Conservation (phyloP, 2,113 vertebrate genomes). For the Gnathonemus longibarbis region DNA sequence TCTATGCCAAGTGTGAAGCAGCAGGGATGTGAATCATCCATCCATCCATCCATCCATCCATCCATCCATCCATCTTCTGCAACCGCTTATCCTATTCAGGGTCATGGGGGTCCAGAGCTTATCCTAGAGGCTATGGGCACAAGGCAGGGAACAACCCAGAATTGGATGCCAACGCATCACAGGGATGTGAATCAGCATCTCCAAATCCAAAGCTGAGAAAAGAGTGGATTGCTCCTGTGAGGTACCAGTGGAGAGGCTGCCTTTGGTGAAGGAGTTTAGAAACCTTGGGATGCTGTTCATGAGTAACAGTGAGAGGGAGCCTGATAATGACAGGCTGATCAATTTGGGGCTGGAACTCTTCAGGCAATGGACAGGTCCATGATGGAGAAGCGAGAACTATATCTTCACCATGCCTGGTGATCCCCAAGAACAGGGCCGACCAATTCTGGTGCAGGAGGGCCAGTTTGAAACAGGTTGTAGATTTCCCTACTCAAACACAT, state of each 20-base stretch:
- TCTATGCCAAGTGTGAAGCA: not conserved
- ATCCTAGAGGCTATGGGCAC: no score
- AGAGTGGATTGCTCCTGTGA: no score
- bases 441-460: not conserved
- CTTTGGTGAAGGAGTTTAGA: no score
- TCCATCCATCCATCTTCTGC: no score
- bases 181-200: no score
- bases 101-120: no score
- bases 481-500: not conserved
- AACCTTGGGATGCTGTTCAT: not conserved
- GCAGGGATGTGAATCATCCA: not conserved
- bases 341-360: not conserved
- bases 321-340: not conserved
- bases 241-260: no score
- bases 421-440: not conserved
- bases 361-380: not conserved
- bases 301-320: not conserved
- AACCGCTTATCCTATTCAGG: no score
- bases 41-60: not conserved
- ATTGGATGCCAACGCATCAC: not conserved
- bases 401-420: not conserved
- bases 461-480: not conserved
- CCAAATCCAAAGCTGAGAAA: no score
- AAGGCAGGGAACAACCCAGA: not conserved
- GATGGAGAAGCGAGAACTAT: not conserved